A percentile compares a stretch with the other conserved stretches of the same genome.
These are phyloP conservation scores for Callinectes sapidus DNA, from an alignment of 2,888 invertebrate genomes.

Conservation along the genomic window DNA sequence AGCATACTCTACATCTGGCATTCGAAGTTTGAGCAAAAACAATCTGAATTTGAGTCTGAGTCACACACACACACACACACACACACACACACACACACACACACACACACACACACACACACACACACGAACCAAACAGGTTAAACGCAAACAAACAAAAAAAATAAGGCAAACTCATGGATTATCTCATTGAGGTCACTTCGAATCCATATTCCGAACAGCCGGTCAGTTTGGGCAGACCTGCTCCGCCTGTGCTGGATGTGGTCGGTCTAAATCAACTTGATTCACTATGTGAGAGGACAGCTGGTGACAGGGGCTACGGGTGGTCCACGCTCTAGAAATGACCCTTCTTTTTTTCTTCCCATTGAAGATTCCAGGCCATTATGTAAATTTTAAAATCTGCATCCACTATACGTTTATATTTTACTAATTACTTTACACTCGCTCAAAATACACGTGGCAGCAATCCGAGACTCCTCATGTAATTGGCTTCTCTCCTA, in stretches of 20 bases:
- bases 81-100: slow-evolving; percentile 15
- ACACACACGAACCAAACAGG: background rate
- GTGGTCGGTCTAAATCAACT: slow-evolving; percentile 35
- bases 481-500: background rate
- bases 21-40: background rate
- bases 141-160: background rate
- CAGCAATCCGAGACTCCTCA: background rate
- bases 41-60: background rate
- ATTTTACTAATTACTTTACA: background rate
- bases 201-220: slow-evolving; percentile 23
- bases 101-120: slow-evolving; percentile 23
- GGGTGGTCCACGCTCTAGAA: background rate
- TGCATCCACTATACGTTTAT: background rate
- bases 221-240: background rate
- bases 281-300: background rate
- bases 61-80: background rate
- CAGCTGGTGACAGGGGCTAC: slow-evolving; percentile 18
- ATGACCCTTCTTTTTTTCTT: background rate
- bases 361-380: background rate
- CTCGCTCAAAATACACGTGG: background rate
- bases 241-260: background rate
- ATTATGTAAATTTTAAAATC: background rate
- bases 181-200: slow-evolving; percentile 28
- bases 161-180: background rate
- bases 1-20: background rate